Evolutionary conservation across 1,140 invertebrate species (phyloP).

Genomic region (Drosophila rufa): DNA sequence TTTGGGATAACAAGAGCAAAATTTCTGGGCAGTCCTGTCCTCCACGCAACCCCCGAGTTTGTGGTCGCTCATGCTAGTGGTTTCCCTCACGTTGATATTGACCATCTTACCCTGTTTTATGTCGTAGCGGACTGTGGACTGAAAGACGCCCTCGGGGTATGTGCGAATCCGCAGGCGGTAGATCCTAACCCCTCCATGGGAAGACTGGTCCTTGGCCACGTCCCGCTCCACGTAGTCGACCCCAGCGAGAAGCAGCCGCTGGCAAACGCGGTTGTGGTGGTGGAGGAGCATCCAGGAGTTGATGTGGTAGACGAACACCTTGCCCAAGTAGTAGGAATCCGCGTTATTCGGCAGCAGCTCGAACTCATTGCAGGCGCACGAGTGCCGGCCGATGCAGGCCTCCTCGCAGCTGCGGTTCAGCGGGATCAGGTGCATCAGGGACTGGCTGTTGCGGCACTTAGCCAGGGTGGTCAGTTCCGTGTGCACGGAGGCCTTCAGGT

Average conservation of each 20-base stretch:
- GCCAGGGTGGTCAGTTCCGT: neutral
- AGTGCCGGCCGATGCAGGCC: slow-evolving; percentile 90
- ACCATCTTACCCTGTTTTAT: slow-evolving; percentile 17
- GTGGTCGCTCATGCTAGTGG: slow-evolving; percentile 87
- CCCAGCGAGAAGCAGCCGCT: slow-evolving; percentile 19
- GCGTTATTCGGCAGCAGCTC: slow-evolving; percentile 67
- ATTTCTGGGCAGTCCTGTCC: slow-evolving; percentile 86
- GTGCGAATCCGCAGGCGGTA: slow-evolving; percentile 12
- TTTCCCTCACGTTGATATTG: slow-evolving; percentile 61
- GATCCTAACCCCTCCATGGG: rapidly evolving
- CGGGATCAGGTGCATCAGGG: slow-evolving; percentile 88
- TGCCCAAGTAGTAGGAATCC: slow-evolving; percentile 82
- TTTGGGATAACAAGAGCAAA: slow-evolving; percentile 74
- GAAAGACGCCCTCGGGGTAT: slow-evolving; percentile 85
- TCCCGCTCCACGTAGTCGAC: slow-evolving; percentile 31
- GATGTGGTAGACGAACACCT: slow-evolving; percentile 85
- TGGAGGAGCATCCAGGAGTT: slow-evolving; percentile 64
- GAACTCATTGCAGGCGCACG: slow-evolving; percentile 90
- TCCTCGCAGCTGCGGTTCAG: slow-evolving; percentile 89
- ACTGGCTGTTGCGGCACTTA: slow-evolving; percentile 87
- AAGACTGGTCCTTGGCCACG: neutral
- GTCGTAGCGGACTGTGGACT: slow-evolving; percentile 86
- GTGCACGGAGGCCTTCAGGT: slow-evolving; percentile 37
- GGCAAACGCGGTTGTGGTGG: slow-evolving; percentile 29
- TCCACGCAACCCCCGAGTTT: slow-evolving; percentile 85